A percentile compares a stretch with the other conserved stretches of the same genome.
These are phyloP conservation scores for Acromyrmex charruanus DNA, from an alignment of 1,140 invertebrate genomes.

Conservation along the genomic window DNA sequence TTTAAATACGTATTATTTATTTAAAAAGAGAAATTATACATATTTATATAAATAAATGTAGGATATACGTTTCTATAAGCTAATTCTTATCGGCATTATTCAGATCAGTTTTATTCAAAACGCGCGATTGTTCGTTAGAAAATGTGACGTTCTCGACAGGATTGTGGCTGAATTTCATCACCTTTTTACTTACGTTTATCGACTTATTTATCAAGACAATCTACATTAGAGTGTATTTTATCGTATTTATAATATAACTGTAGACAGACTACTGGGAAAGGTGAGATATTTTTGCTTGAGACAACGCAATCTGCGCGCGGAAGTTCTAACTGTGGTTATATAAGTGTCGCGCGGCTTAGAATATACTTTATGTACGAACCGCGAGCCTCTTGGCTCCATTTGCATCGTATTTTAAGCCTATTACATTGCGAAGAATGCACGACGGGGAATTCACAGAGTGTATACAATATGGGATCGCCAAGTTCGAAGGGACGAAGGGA, in stretches of 20 bases:
- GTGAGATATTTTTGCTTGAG: conserved; percentile 49
- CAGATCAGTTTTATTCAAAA: background rate
- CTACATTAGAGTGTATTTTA: background rate
- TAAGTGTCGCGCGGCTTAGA: conserved; percentile 60
- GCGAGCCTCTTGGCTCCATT: conserved; percentile 60
- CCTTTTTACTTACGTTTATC: background rate
- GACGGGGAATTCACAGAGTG: conserved; percentile 20
- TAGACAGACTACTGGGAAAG: conserved; percentile 2
- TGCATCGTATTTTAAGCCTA: conserved; percentile 62
- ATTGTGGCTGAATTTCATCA: conserved; percentile 4
- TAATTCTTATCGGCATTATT: background rate
- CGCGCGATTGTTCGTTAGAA: background rate
- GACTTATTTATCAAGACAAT: background rate
- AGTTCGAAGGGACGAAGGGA: background rate
- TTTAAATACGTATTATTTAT: background rate
- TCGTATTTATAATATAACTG: background rate
- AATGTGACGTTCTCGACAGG: background rate
- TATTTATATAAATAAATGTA: background rate
- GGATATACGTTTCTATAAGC: background rate
- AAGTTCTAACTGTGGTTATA: conserved; percentile 53
- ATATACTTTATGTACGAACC: conserved; percentile 56
- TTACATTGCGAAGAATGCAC: conserved; percentile 52
- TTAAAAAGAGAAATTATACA: background rate
- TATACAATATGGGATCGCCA: conserved; percentile 6
- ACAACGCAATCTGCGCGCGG: conserved; percentile 46